Percentiles rank a stretch among this genome's conserved stretches.
These are phyloP conservation scores for Chunga burmeisteri DNA, from an alignment of 2,113 vertebrate genomes.

Conservation along the genomic window DNA sequence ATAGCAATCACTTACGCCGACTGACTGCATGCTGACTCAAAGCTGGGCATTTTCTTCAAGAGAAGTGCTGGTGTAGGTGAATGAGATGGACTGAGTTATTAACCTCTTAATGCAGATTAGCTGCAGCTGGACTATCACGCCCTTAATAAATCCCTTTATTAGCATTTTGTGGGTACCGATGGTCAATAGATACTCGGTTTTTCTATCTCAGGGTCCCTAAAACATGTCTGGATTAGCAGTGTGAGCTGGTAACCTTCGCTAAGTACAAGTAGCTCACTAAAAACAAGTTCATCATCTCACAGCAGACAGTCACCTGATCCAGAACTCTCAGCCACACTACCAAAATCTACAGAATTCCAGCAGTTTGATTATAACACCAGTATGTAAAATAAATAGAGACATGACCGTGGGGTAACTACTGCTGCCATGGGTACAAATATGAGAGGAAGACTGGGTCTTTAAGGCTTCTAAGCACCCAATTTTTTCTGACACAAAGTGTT, in stretches of 20 bases:
- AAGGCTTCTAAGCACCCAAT: not conserved
- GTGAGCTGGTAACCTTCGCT: not conserved
- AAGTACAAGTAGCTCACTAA: not conserved
- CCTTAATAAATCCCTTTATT: not conserved
- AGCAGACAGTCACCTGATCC: not conserved
- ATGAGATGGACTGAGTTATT: not conserved
- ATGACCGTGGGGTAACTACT: not conserved
- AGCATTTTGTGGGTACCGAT: not conserved
- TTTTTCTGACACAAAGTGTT: not conserved
- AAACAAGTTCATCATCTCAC: not conserved
- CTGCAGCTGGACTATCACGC: not conserved
- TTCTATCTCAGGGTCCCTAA: not conserved
- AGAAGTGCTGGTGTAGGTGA: not conserved
- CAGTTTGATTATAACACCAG: not conserved
- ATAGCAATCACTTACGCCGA: accelerated
- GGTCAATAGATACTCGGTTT: not conserved
- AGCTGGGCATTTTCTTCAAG: accelerated
- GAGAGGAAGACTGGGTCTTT: not conserved
- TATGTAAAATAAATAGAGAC: not conserved
- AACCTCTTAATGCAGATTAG: not conserved
- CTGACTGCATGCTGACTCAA: not conserved
- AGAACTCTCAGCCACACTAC: not conserved
- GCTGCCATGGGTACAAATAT: not conserved
- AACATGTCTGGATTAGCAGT: not conserved
- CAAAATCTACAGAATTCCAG: not conserved